Evolutionary conservation across 2,113 vertebrate species (phyloP).

Genomic region (Isichthys henryi): DNA sequence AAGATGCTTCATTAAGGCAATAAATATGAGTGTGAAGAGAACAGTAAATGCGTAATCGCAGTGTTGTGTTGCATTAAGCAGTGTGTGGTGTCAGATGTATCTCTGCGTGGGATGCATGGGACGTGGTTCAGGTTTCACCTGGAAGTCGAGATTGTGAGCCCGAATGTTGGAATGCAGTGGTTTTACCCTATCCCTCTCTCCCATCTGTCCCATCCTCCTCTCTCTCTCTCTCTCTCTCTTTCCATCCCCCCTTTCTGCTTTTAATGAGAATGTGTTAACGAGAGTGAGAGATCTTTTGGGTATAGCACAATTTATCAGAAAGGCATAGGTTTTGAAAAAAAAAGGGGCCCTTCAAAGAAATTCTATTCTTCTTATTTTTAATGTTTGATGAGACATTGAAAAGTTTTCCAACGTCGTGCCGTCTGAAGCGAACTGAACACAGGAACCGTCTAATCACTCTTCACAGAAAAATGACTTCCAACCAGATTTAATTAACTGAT

Average conservation of each 20-base stretch:
- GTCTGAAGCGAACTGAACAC: slow-evolving; percentile 67
- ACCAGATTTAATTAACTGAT: slow-evolving; percentile 82
- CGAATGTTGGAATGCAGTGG: neutral
- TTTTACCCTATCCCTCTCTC: slow-evolving; percentile 8
- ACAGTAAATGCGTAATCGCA: neutral
- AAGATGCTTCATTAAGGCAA: neutral
- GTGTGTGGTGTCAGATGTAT: neutral
- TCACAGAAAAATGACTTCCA: slow-evolving; percentile 68
- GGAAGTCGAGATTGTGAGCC: neutral
- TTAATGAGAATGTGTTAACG: slow-evolving; percentile 71
- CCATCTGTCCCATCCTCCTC: neutral
- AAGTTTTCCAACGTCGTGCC: slow-evolving; percentile 68
- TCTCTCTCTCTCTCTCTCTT: slow-evolving; percentile 18
- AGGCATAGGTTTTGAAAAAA: slow-evolving; percentile 53
- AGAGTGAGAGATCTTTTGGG: slow-evolving; percentile 69
- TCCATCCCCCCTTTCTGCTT: slow-evolving; percentile 35
- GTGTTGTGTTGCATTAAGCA: neutral
- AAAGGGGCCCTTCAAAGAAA: slow-evolving; percentile 65
- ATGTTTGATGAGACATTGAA: slow-evolving; percentile 77
- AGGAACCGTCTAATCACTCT: slow-evolving; percentile 67
- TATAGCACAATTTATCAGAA: slow-evolving; percentile 67
- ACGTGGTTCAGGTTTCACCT: neutral
- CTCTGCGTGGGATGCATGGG: neutral
- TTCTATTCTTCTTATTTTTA: slow-evolving; percentile 73
- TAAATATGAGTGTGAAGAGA: neutral